Evolutionary conservation across 2,797 vertebrate genomes (phyloP), one percentile per base, ranked within the genome.

Genomic region (Yasuhikotakia modesta): DNA sequence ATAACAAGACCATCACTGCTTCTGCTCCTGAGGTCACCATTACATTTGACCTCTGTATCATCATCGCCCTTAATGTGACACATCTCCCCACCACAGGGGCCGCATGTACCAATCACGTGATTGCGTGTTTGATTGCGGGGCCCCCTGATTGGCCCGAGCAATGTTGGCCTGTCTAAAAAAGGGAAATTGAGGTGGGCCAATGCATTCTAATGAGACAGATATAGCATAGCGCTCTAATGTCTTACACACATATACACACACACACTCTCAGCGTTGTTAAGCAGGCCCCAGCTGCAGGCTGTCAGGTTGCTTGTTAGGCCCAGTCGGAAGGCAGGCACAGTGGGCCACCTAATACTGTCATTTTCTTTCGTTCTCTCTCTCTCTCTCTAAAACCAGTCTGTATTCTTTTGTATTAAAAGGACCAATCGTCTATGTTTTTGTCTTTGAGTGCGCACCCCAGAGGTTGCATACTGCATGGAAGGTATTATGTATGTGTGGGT

Each of bases 131-230:
- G 61, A 72, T 77, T 52, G n/a, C 14, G 11, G 21, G 46, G 39
- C 53, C 43, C 50, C 65, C 57, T 60, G 84, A 85, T 83, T 85
- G 90, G 79, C 87, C 89, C 88, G 88, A 85, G 90, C 91, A 90
- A 92, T 94, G 93, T 91, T 92, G 94, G 92, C 93, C 92, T 95
- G 90, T 86, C 81, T 81, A 61, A 73, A 77, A 93, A 91, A 90
- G 92, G 91, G 85, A 94, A 94, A 96, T 96, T 94, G 96, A 97
- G 95, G 95, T 96, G 95, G 95, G 95, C 95, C 96, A 95, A 96
- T 95, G 95, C 94, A 96, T 95, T 95, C 95, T 98, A 98, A 99
- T 98, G 96, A 98, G 97, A 96, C 96, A 95, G 96, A 96, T 95
- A 95, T 91, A 95, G 79, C 93, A 93, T 68, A 94, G 94, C 93